Percentiles rank a stretch among this genome's conserved stretches.
Conservation (phyloP, 2,888 invertebrate species). For the Oxyteleia sp. region DNA sequence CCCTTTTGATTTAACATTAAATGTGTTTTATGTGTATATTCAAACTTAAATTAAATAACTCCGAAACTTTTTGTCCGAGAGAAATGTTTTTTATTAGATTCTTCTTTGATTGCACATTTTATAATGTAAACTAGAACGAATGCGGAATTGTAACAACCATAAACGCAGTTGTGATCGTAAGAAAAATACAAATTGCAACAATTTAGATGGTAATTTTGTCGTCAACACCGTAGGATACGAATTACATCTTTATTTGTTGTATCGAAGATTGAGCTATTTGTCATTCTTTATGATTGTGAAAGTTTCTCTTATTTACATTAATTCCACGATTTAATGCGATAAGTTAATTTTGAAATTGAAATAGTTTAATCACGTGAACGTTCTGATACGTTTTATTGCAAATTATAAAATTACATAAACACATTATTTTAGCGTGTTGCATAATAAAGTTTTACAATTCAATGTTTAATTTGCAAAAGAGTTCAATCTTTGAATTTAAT, state of each 20-base stretch:
- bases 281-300: conserved; percentile 45
- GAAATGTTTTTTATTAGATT: too few species aligned
- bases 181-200: not conserved
- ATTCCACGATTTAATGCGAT: not conserved
- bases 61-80: too few species aligned
- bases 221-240: not conserved
- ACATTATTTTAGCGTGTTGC: not conserved
- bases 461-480: too few species aligned
- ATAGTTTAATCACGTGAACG: not conserved
- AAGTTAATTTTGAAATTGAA: not conserved
- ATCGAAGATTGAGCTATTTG: conserved; percentile 33
- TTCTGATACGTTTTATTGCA: not conserved
- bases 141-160: too few species aligned
- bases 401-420: not conserved
- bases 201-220: conserved; percentile 10
- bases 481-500: too few species aligned
- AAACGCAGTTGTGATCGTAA: not conserved
- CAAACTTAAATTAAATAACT: too few species aligned
- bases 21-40: too few species aligned
- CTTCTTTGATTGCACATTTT: too few species aligned
- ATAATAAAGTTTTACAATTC: too few species aligned
- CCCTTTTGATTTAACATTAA: too few species aligned
- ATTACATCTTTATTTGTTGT: conserved; percentile 21
- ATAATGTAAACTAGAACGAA: too few species aligned
- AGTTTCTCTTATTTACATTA: conserved; percentile 22